These are phyloP conservation scores for Oasisia sp. DNA, from an alignment of 2,888 invertebrate species.

Conservation along the genomic window DNA sequence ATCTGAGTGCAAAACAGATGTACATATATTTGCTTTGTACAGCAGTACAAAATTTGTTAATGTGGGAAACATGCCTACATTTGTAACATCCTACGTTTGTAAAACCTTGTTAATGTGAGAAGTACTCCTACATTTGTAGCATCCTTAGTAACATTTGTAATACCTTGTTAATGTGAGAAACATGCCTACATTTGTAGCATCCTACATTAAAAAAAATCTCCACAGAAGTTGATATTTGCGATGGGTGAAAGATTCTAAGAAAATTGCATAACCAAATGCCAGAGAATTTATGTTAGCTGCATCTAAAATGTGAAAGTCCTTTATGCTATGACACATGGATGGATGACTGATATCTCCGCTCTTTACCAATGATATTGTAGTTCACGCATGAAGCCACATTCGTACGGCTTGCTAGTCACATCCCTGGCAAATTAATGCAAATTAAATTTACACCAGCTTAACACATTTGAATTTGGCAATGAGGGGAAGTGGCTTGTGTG, in stretches of 20 bases:
- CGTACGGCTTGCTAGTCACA: constrained; percentile 9
- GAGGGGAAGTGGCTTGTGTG: neutral
- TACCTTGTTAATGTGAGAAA: too few relatives aligned
- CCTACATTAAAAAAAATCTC: too few relatives aligned
- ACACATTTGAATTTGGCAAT: neutral
- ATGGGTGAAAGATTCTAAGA: neutral
- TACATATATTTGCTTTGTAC: too few relatives aligned
- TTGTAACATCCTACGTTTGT: too few relatives aligned
- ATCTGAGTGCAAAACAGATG: too few relatives aligned
- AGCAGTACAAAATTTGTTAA: too few relatives aligned
- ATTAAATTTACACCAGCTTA: neutral
- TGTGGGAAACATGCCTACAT: too few relatives aligned
- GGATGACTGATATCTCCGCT: neutral
- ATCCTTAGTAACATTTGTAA: too few relatives aligned
- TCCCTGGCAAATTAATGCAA: neutral
- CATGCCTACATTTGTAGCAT: too few relatives aligned
- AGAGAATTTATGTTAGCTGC: neutral
- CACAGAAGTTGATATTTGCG: too few relatives aligned
- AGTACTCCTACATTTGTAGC: too few relatives aligned
- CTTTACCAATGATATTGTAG: neutral
- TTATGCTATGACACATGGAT: neutral
- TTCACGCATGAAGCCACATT: neutral
- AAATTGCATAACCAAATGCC: neutral
- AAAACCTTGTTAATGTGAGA: too few relatives aligned
- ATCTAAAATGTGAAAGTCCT: neutral